Evolutionary conservation across 2,797 vertebrate genomes (phyloP).

Genomic region (Botia kubotai): DNA sequence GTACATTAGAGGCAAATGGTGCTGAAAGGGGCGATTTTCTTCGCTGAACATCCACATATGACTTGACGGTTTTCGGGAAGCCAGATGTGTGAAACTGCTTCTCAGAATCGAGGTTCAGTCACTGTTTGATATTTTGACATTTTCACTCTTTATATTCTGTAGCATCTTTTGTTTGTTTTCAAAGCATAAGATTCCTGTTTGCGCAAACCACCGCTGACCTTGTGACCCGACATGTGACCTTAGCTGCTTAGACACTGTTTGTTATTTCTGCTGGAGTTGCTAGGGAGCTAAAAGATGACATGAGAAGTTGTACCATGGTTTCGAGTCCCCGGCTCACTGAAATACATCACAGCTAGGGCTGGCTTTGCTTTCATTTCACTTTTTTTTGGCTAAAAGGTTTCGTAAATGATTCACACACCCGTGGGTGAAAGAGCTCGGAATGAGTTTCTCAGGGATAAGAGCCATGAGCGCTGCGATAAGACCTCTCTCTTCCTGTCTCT

Average conservation of each 20-base stretch:
- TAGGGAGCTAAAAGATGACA: conserved; percentile 25
- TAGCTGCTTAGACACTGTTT: conserved; percentile 8
- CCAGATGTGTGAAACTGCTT: not conserved
- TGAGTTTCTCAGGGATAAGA: not conserved
- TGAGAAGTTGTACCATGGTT: not conserved
- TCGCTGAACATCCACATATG: not conserved
- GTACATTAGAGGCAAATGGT: not conserved
- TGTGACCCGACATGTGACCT: conserved; percentile 13
- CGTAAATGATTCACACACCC: not conserved
- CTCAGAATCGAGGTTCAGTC: not conserved
- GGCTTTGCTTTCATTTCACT: conserved; percentile 3
- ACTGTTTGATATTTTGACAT: not conserved
- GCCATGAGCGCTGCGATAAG: not conserved
- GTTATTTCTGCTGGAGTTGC: not conserved
- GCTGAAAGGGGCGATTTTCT: too few species aligned
- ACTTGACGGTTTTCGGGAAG: not conserved
- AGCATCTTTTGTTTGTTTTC: too few species aligned
- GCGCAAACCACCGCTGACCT: not conserved
- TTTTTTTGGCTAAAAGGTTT: conserved; percentile 20
- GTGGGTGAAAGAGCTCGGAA: not conserved
- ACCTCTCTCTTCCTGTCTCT: not conserved
- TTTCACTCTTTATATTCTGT: not conserved
- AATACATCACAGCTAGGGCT: not conserved
- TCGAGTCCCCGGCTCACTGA: not conserved
- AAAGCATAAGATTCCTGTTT: conserved; percentile 5